Conservation (phyloP, 2,113 vertebrate genomes). For the Plotosus lineatus region DNA sequence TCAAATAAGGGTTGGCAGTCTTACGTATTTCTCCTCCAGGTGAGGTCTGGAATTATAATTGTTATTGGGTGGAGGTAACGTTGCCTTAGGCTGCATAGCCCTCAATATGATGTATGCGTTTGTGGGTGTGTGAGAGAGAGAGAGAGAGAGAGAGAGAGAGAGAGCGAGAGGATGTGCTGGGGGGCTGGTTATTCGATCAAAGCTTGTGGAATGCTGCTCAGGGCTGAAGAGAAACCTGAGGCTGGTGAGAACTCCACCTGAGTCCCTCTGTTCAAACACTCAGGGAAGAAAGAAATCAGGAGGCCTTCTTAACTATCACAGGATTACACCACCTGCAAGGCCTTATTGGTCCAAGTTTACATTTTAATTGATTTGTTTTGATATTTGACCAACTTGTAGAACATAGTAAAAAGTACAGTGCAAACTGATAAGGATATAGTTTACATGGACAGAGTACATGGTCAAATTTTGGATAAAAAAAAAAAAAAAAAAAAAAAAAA, state of each 20-base stretch:
- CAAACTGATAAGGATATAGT: too few relatives aligned
- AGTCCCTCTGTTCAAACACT: slow-evolving; percentile 49
- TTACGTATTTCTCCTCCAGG: not conserved
- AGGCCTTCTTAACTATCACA: not conserved
- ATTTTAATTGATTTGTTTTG: not conserved
- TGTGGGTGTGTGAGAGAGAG: slow-evolving; percentile 31
- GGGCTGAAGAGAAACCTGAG: slow-evolving; percentile 66
- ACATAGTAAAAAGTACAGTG: too few relatives aligned
- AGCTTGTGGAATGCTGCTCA: slow-evolving; percentile 58
- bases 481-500: too few relatives aligned
- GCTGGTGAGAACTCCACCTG: slow-evolving; percentile 68
- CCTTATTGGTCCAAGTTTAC: not conserved
- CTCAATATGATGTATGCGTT: not conserved
- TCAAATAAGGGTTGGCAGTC: not conserved
- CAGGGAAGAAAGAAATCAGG: not conserved
- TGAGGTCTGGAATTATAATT: slow-evolving; percentile 29
- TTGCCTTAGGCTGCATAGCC: not conserved
- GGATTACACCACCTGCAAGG: not conserved
- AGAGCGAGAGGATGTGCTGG: slow-evolving; percentile 39
- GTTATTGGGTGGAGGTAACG: not conserved
- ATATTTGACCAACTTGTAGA: not conserved
- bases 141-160: slow-evolving; percentile 42
- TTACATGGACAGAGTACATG: too few relatives aligned
- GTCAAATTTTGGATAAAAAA: too few relatives aligned
- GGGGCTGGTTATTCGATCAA: slow-evolving; percentile 64